Evolutionary conservation across 37 sponge, comb jelly and placozoan genomes (phyloP).

Genomic region (Ianthella basta): DNA sequence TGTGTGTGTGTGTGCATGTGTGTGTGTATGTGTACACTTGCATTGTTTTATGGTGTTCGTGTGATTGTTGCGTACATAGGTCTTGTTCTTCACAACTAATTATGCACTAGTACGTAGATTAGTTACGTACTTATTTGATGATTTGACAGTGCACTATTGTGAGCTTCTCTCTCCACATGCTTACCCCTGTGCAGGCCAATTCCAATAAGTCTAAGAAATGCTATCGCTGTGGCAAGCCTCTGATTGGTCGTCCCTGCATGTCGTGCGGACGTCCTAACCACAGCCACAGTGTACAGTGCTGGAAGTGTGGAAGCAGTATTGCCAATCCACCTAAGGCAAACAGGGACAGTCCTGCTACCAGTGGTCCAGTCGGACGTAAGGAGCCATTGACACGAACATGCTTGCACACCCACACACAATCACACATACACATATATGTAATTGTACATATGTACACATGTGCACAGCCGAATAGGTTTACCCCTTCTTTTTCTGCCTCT

Average conservation of each 20-base stretch:
- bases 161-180: no score
- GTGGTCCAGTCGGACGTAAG: no score
- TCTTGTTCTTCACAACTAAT: no score
- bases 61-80: background rate
- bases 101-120: no score
- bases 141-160: no score
- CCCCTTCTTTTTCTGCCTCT: background rate
- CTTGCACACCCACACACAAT: no score
- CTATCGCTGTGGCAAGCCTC: conserved; percentile 43
- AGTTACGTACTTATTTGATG: no score
- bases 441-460: background rate
- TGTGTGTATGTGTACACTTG: background rate
- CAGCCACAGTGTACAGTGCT: conserved; percentile 64
- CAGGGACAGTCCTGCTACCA: no score
- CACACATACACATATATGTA: background rate
- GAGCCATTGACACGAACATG: no score
- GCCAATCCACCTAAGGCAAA: no score
- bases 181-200: conserved; percentile 34
- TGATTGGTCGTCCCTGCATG: conserved; percentile 47
- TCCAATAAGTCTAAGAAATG: conserved; percentile 81
- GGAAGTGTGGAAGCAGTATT: conserved; percentile 74
- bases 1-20: background rate
- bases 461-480: background rate
- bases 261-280: conserved; percentile 75
- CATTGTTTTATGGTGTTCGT: background rate